A percentile compares a stretch with the other conserved stretches of the same genome.
These are phyloP conservation scores for Cheilosia soror DNA, from an alignment of 2,888 invertebrate species.

Conservation along the genomic window DNA sequence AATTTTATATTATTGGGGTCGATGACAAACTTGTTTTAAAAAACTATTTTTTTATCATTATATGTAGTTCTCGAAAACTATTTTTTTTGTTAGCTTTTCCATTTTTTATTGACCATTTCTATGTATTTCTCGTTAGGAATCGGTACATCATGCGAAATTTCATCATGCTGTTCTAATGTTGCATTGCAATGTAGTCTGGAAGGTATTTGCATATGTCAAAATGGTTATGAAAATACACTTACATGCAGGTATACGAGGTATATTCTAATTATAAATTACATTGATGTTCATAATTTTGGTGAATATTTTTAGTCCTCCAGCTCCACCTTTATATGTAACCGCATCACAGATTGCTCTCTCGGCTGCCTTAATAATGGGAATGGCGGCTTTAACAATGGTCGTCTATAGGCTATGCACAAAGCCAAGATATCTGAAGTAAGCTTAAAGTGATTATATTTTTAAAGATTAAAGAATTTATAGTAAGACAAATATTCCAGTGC, in stretches of 20 bases:
- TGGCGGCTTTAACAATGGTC: conserved; percentile 77
- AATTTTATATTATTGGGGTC: no score
- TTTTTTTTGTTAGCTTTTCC: neutral
- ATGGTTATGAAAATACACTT: conserved; percentile 19
- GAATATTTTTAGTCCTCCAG: conserved; percentile 8
- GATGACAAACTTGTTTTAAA: no score
- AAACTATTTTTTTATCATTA: neutral
- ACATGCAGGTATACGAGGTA: conserved; percentile 49
- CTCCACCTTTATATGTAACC: conserved; percentile 70
- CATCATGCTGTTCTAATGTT: conserved; percentile 21
- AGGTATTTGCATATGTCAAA: conserved; percentile 16
- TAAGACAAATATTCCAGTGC: conserved; percentile 45
- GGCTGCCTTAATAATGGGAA: conserved; percentile 77
- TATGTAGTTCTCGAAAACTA: neutral
- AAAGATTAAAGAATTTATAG: neutral
- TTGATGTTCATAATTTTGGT: neutral
- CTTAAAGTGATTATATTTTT: neutral
- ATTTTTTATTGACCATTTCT: neutral
- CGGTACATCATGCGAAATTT: conserved; percentile 2
- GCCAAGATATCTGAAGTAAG: conserved; percentile 76
- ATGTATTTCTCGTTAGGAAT: conserved; percentile 6
- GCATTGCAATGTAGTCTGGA: conserved; percentile 5
- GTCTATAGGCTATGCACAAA: conserved; percentile 77
- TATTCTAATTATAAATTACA: neutral
- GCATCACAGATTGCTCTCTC: conserved; percentile 78